phyloP scores from a whole-genome alignment of 92 coral and sea anemone genomes.

The Bergia sp. region DNA sequence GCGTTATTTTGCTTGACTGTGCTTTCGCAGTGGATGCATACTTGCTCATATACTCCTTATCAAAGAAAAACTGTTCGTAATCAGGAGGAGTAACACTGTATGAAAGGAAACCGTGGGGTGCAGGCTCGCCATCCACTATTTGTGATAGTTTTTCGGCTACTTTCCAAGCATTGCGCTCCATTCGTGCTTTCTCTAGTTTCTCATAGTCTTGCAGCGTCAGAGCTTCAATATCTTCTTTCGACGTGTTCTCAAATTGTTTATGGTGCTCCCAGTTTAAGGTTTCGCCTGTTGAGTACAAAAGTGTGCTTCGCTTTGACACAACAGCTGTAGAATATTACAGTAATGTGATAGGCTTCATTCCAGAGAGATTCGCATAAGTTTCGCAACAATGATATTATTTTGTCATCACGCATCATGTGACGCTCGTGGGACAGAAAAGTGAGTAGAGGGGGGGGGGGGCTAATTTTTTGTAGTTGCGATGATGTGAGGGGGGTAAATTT shows the following conservation, averaged over 20 bases:
- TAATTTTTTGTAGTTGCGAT: too few relatives aligned
- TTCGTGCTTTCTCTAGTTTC: conserved; percentile 57
- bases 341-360: too few relatives aligned
- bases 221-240: conserved; percentile 55
- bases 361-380: too few relatives aligned
- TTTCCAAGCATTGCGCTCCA: conserved; percentile 64
- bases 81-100: conserved; percentile 47
- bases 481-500: too few relatives aligned
- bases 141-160: conserved; percentile 55
- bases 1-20: conserved; percentile 22
- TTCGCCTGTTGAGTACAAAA: conserved; percentile 36
- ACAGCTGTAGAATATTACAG: too few relatives aligned
- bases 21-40: conserved; percentile 46
- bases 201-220: conserved; percentile 60
- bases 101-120: conserved; percentile 51
- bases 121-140: conserved; percentile 74
- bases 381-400: too few relatives aligned
- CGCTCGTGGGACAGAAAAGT: too few relatives aligned
- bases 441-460: too few relatives aligned
- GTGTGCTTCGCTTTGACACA: too few relatives aligned
- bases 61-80: conserved; percentile 44
- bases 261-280: conserved; percentile 55
- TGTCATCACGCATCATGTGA: too few relatives aligned
- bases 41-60: conserved; percentile 35
- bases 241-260: conserved; percentile 54